Conservation (phyloP, 2,888 invertebrate species). For the Lithophane ornitopus region DNA sequence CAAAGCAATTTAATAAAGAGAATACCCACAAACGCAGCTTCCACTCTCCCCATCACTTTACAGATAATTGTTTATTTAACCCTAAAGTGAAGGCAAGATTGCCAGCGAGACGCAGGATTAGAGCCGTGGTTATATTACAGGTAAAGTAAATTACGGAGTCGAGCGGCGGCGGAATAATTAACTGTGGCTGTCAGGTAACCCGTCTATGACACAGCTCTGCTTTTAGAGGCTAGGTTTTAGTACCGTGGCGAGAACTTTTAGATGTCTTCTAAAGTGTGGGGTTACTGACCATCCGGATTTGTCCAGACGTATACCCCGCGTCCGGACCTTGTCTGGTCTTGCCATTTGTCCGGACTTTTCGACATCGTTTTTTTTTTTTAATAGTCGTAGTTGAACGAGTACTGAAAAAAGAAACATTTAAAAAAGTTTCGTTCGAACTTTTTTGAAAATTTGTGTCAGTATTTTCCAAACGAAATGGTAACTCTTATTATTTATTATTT, state of each 20-base stretch:
- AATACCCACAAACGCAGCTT: neutral
- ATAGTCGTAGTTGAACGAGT: too few species aligned
- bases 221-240: conserved; percentile 47
- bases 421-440: too few species aligned
- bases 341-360: neutral
- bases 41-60: neutral
- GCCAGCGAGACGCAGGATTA: conserved; percentile 23
- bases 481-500: too few species aligned
- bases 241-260: conserved; percentile 2
- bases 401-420: neutral
- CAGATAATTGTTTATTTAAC: conserved; percentile 47
- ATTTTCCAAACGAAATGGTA: neutral
- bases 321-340: neutral
- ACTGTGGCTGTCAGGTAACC: conserved; percentile 50
- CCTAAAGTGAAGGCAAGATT: conserved; percentile 35
- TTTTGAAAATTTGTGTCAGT: too few species aligned
- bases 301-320: neutral
- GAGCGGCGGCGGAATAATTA: conserved; percentile 57
- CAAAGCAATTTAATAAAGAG: conserved; percentile 3
- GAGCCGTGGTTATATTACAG: conserved; percentile 43
- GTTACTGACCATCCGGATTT: neutral
- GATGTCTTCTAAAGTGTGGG: neutral
- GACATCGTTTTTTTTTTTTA: neutral
- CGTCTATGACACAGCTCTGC: conserved; percentile 56
- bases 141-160: conserved; percentile 53